These are phyloP conservation scores for Meta bourneti DNA, from an alignment of 2,888 invertebrate species.

Conservation along the genomic window DNA sequence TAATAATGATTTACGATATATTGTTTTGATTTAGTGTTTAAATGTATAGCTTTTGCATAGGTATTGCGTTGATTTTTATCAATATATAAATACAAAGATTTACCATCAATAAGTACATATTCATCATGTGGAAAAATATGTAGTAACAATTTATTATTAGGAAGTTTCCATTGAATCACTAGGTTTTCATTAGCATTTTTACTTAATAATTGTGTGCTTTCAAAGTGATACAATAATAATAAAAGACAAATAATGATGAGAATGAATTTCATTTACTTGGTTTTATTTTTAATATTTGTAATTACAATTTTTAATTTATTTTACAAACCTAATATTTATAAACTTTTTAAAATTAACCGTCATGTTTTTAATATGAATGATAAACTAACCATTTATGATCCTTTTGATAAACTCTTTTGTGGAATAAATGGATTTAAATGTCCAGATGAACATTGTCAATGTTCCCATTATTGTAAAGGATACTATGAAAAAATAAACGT, in stretches of 20 bases:
- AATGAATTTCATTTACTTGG: conserved; percentile 39
- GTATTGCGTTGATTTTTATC: conserved; percentile 15
- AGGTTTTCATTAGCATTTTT: conserved; percentile 9
- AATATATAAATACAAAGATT: conserved; percentile 14
- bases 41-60: background rate
- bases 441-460: conserved; percentile 1
- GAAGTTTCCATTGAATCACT: conserved; percentile 15
- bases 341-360: background rate
- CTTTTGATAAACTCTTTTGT: conserved; percentile 26
- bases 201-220: background rate
- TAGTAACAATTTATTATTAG: conserved; percentile 2
- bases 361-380: background rate
- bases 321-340: conserved; percentile 22
- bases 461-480: background rate
- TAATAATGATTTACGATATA: conserved; percentile 26
- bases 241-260: conserved; percentile 39
- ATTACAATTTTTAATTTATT: conserved; percentile 47
- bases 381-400: background rate
- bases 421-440: conserved; percentile 40
- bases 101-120: conserved; percentile 23
- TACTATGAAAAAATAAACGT: conserved; percentile 8
- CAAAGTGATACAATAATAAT: conserved; percentile 49
- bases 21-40: background rate
- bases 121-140: conserved; percentile 33
- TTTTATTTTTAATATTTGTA: conserved; percentile 29